Evolutionary conservation across 2,797 vertebrate genomes (phyloP).

Genomic region (Melanotaenia boesemani): DNA sequence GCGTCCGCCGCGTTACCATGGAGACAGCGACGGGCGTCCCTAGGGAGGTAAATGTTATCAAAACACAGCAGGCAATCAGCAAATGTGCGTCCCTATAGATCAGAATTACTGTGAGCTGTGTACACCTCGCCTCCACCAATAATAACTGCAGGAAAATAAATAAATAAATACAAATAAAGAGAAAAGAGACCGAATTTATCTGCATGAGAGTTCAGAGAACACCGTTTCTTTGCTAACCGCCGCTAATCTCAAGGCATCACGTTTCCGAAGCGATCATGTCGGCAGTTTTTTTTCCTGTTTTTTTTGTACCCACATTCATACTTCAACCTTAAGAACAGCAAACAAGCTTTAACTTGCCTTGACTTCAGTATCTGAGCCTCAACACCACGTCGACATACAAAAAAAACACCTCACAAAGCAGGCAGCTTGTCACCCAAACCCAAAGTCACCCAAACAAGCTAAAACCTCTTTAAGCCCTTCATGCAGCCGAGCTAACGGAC

Average conservation of each 20-base stretch:
- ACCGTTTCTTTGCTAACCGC: conserved; percentile 17
- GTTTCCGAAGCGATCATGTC: conserved; percentile 12
- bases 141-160: background rate
- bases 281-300: background rate
- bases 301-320: conserved; percentile 7
- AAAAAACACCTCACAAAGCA: background rate
- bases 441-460: background rate
- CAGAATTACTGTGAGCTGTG: background rate
- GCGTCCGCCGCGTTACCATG: conserved; percentile 80
- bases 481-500: conserved; percentile 54
- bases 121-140: too few species aligned
- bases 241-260: conserved; percentile 29
- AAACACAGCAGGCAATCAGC: conserved; percentile 58
- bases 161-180: background rate
- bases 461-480: background rate
- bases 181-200: background rate
- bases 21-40: conserved; percentile 76
- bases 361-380: background rate
- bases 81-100: conserved; percentile 36
- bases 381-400: background rate
- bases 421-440: too few species aligned
- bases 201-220: background rate
- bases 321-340: conserved; percentile 40
- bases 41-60: conserved; percentile 49
- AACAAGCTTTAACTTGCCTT: conserved; percentile 49